Percentiles rank a stretch among this genome's conserved stretches.
Evolutionary conservation across 2,797 vertebrate species (phyloP).

Genomic region (Mormyrops attenuatus): DNA sequence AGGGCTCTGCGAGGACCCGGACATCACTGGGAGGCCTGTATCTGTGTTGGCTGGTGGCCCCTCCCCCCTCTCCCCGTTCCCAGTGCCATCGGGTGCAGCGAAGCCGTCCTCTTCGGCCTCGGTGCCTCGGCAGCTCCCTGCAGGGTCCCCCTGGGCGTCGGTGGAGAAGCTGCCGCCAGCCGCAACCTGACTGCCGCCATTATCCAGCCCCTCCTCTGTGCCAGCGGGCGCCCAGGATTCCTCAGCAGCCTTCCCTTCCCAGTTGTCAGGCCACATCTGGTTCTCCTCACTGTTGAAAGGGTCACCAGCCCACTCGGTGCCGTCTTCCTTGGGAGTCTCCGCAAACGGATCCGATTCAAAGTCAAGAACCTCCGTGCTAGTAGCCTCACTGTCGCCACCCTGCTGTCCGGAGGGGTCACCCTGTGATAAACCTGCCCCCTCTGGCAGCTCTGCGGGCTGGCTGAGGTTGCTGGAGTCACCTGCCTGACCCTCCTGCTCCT

Average conservation of each 20-base stretch:
- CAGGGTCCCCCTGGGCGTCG: slow-evolving; percentile 46
- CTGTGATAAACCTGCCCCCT: slow-evolving; percentile 22
- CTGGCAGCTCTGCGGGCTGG: background rate
- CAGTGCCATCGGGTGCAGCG: slow-evolving; percentile 31
- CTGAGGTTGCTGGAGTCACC: slow-evolving; percentile 19
- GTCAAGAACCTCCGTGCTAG: slow-evolving; percentile 10
- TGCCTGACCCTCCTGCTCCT: slow-evolving; percentile 14
- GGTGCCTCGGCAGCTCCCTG: slow-evolving; percentile 41
- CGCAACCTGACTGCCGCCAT: slow-evolving; percentile 45
- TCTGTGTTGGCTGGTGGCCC: slow-evolving; percentile 21
- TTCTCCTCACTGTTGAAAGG: slow-evolving; percentile 48
- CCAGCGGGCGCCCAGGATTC: slow-evolving; percentile 50
- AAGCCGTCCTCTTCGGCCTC: slow-evolving; percentile 38
- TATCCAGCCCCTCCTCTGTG: slow-evolving; percentile 47
- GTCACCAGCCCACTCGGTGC: slow-evolving; percentile 47
- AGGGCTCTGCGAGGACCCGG: slow-evolving; percentile 51
- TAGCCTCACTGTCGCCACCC: background rate
- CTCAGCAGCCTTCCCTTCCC: slow-evolving; percentile 51
- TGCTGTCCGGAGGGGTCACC: slow-evolving; percentile 32
- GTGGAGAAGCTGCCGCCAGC: slow-evolving; percentile 50
- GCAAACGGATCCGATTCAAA: slow-evolving; percentile 34
- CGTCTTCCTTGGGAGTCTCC: slow-evolving; percentile 3
- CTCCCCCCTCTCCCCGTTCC: slow-evolving; percentile 32
- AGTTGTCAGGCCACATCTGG: slow-evolving; percentile 48
- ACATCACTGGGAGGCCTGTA: slow-evolving; percentile 44